Evolutionary conservation across 2,113 vertebrate species (phyloP).

Genomic region (Archilochus colubris): DNA sequence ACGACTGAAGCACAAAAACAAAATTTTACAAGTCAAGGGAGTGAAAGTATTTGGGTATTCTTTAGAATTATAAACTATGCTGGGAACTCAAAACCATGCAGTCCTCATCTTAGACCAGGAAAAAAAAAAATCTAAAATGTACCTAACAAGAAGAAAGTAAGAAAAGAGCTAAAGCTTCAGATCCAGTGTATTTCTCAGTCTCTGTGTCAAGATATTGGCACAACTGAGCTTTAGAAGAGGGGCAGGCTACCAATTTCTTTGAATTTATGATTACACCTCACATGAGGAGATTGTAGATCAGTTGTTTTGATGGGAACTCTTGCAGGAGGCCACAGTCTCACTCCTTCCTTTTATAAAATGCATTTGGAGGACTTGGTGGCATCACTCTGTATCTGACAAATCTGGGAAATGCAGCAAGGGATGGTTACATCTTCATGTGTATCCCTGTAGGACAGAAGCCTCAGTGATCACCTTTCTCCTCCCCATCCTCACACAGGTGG

Average conservation of each 20-base stretch:
- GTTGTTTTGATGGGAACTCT: neutral
- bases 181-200: accelerated
- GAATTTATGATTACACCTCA: neutral
- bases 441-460: neutral
- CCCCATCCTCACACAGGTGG: neutral
- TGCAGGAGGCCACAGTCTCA: neutral
- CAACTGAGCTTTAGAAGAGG: neutral
- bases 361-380: neutral
- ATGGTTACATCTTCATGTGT: neutral
- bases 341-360: neutral
- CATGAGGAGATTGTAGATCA: neutral
- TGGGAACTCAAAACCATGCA: neutral
- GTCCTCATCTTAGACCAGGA: neutral
- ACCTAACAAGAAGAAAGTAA: neutral
- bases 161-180: neutral
- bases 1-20: conserved; percentile 18
- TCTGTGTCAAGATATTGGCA: neutral
- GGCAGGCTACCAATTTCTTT: neutral
- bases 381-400: neutral
- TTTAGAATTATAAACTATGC: neutral
- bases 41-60: neutral
- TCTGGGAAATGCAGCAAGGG: neutral
- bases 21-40: neutral
- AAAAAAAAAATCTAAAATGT: neutral
- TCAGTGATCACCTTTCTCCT: neutral